Conservation (phyloP, 2,113 vertebrate species). For the Suncus etruscus region DNA sequence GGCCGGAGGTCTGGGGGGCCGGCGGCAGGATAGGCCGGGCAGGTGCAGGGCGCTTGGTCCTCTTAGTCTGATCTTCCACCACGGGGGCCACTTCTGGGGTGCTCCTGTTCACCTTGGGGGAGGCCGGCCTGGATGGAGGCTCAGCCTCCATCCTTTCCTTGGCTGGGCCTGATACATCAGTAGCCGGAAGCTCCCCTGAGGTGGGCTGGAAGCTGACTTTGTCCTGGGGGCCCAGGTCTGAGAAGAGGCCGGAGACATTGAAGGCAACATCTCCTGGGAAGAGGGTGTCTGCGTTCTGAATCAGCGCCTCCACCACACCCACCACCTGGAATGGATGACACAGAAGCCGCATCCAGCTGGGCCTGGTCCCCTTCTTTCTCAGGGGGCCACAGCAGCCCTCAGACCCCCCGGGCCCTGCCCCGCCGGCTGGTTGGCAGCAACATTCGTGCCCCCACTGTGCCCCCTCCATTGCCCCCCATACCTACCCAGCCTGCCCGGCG, state of each 20-base stretch:
- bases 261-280: slow-evolving; percentile 93
- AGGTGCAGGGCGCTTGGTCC: slow-evolving; percentile 14
- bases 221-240: rapidly evolving
- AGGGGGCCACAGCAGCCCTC: slow-evolving; percentile 49
- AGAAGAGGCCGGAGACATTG: slow-evolving; percentile 84
- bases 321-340: slow-evolving; percentile 96
- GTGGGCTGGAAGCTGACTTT: not conserved
- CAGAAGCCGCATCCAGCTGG: slow-evolving; percentile 93
- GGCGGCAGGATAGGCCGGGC: too few species aligned
- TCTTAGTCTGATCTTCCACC: slow-evolving; percentile 65
- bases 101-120: slow-evolving; percentile 60
- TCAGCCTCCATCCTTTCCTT: slow-evolving; percentile 75
- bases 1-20: too few species aligned
- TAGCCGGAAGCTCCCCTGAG: not conserved
- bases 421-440: slow-evolving; percentile 71
- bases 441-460: slow-evolving; percentile 81
- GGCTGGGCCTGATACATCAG: not conserved
- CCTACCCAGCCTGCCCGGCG: slow-evolving; percentile 82
- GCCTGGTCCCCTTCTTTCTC: slow-evolving; percentile 85
- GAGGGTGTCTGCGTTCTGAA: slow-evolving; percentile 91
- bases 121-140: not conserved
- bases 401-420: slow-evolving; percentile 84
- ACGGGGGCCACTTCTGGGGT: slow-evolving; percentile 48
- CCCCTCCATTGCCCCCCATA: slow-evolving; percentile 81
- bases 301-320: slow-evolving; percentile 94